Evolutionary conservation across 1,140 invertebrate genomes (phyloP).

Genomic region (Phthorimaea operculella): DNA sequence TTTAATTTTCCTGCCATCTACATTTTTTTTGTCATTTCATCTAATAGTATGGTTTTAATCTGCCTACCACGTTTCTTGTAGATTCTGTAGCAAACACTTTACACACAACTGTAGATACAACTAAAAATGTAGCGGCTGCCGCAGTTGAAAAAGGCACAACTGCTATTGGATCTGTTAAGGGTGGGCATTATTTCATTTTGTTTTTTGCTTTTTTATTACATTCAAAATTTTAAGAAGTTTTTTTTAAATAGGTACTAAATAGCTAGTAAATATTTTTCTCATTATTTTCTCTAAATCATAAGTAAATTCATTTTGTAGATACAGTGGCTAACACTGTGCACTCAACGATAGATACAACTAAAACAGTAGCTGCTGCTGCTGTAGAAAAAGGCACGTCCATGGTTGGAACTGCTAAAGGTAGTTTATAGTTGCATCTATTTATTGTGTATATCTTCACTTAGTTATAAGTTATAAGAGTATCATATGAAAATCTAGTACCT

Average conservation of each 20-base stretch:
- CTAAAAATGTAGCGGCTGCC: conserved; percentile 37
- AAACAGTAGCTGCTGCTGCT: conserved; percentile 26
- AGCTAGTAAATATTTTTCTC: neutral
- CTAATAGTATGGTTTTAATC: neutral
- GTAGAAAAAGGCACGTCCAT: conserved; percentile 24
- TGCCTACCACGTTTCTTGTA: too few relatives aligned
- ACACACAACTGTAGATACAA: conserved; percentile 34
- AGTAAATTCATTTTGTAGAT: conserved; percentile 9
- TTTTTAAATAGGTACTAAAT: neutral
- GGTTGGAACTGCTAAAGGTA: conserved; percentile 25
- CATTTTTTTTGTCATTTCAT: neutral
- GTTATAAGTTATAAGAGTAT: conserved; percentile 6
- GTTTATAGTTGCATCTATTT: conserved; percentile 4
- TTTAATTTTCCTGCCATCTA: neutral
- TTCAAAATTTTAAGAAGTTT: too few relatives aligned
- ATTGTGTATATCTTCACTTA: neutral
- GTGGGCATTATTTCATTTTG: conserved; percentile 19
- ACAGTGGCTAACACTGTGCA: conserved; percentile 16
- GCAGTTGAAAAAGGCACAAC: conserved; percentile 38
- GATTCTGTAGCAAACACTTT: conserved; percentile 29
- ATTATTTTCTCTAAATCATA: neutral
- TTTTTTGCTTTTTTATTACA: conserved; percentile 4
- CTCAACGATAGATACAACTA: conserved; percentile 25
- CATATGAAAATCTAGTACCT: too few relatives aligned
- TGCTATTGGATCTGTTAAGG: conserved; percentile 37